Conservation (phyloP, 2,888 invertebrate species). For the Mythimna loreyi region DNA sequence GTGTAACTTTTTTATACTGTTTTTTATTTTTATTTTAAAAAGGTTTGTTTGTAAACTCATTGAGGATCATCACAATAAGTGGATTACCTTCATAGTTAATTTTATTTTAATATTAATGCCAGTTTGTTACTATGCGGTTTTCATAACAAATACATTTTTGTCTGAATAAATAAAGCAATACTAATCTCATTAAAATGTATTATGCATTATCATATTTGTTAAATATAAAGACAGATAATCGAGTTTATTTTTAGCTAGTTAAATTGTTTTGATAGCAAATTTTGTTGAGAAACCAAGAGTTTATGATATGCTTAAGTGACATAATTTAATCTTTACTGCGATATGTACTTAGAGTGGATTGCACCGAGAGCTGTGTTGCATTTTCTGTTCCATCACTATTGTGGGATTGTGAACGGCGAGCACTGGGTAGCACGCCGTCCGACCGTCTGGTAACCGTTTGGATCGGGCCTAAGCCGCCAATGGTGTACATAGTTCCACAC, state of each 20-base stretch:
- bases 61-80: background rate
- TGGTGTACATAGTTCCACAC: no score
- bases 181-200: constrained; percentile 12
- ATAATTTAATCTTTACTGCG: background rate
- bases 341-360: no score
- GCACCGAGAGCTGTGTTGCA: no score
- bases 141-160: background rate
- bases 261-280: constrained; percentile 17
- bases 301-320: constrained; percentile 15
- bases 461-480: no score
- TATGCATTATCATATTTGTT: constrained; percentile 39
- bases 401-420: no score
- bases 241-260: constrained; percentile 22
- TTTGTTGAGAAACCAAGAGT: background rate
- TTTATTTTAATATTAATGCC: background rate
- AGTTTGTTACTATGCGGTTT: constrained; percentile 8
- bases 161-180: constrained; percentile 16
- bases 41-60: constrained; percentile 34
- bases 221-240: constrained; percentile 25
- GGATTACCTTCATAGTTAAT: constrained; percentile 18
- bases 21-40: constrained; percentile 13
- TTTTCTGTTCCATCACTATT: no score
- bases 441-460: no score
- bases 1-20: background rate
- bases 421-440: no score